Evolutionary conservation across 2,113 vertebrate genomes (phyloP), one percentile per base, ranked within the genome.

Genomic region (Physeter macrocephalus): DNA sequence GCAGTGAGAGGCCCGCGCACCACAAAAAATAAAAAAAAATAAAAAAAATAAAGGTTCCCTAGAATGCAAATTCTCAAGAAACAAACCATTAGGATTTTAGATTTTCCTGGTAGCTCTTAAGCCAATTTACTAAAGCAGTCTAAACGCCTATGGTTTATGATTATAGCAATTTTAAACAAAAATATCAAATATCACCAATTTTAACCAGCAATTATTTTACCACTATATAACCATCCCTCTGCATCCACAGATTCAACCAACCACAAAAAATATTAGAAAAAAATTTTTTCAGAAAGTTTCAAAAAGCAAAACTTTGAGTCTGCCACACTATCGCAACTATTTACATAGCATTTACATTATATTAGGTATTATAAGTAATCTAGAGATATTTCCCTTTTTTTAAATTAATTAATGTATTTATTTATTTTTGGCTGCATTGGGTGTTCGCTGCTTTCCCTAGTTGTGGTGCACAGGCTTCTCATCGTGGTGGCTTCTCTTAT

Each of bases 121-220:
- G 82, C 6, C 74, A 82, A 72, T 91, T 90, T 66, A 88, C 6
- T 64, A 59, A 61, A 13, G 11, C 27, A 93, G 80, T 83, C 62
- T 84, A 61, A 83, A 91, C 9, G 31, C 62, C 27, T 59, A 82
- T 4, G 1, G 39, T 41, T 77, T 75, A 75, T 6, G 2, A 66
- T 41, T 88, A 80, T 21, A 87, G n/a, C 31, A 90, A 87, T 78
- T 78, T 54, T 83, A 87, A 95, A 92, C 27, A 96, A 94, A 93
- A 94, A 87, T 71, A 69, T 96, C 11, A 77, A 90, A 59, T 20
- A 96, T 20, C 41, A 94, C 14, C 34, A 31, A 69, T 69, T 92
- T 97, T 94, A 89, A 77, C 27, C 29, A 75, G 36, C 36, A 81
- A 75, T 75, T 36, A 90, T 86, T 87, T 71, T 67, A 89, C 20